phyloP scores from a whole-genome alignment of 2,888 invertebrate species.

The Parapristionchus giblindavisi region DNA sequence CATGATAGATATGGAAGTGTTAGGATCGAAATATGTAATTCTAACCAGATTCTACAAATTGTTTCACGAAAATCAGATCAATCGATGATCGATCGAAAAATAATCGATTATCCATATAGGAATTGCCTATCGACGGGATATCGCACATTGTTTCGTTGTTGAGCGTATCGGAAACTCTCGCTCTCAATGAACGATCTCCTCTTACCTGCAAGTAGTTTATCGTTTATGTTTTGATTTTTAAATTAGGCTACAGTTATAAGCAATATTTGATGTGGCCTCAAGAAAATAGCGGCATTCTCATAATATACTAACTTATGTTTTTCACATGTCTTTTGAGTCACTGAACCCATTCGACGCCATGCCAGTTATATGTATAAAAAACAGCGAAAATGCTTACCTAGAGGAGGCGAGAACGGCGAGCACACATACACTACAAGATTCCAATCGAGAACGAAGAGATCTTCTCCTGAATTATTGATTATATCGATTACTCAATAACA shows the following conservation, averaged over 20 bases:
- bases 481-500: no score
- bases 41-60: no score
- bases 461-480: conserved; percentile 57
- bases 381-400: conserved; percentile 1
- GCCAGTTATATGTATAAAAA: background rate
- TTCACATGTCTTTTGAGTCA: background rate
- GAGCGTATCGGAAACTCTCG: conserved; percentile 55
- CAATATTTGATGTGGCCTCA: no score
- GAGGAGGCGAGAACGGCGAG: conserved; percentile 41
- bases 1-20: background rate
- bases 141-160: conserved; percentile 44
- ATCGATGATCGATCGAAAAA: no score
- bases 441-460: conserved; percentile 60
- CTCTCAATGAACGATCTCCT: conserved; percentile 49
- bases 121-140: conserved; percentile 31
- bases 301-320: background rate
- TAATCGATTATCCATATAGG: conserved; percentile 25
- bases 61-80: no score
- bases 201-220: conserved; percentile 8
- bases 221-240: no score
- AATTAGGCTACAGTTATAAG: background rate
- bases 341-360: no score
- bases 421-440: conserved; percentile 57
- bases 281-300: no score
- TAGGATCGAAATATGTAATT: no score